Conservation (phyloP, 2,797 vertebrate genomes). For the Chloroceryle inda region DNA sequence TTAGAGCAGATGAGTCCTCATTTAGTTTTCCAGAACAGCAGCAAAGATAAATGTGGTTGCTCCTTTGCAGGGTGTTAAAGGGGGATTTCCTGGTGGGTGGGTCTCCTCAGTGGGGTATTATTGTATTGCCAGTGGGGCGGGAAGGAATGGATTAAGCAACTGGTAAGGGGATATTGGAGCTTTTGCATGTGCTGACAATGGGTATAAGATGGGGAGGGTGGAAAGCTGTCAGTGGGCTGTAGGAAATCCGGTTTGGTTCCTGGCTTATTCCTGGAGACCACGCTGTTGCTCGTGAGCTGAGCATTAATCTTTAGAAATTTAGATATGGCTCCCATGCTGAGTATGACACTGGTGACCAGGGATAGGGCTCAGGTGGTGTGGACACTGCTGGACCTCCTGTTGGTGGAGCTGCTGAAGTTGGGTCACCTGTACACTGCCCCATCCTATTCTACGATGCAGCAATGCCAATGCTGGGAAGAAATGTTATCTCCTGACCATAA, state of each 20-base stretch:
- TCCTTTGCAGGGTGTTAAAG: constrained; percentile 57
- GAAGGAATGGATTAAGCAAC: constrained; percentile 59
- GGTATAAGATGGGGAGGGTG: not conserved
- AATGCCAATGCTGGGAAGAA: not conserved
- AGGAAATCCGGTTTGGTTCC: not conserved
- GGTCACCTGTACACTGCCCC: not conserved
- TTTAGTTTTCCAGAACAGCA: constrained; percentile 9
- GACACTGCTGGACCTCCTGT: not conserved
- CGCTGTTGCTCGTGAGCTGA: not conserved
- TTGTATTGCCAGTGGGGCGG: constrained; percentile 4
- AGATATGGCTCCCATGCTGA: not conserved
- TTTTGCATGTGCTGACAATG: constrained; percentile 17
- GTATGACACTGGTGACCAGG: not conserved
- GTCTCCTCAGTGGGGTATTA: constrained; percentile 49
- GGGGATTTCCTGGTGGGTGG: constrained; percentile 61
- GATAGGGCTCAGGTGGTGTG: not conserved
- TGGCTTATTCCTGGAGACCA: not conserved
- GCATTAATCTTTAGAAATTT: not conserved
- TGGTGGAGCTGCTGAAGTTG: not conserved
- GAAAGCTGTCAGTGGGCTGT: not conserved
- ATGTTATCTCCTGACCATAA: not conserved
- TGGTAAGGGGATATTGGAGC: not conserved
- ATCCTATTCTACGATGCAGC: not conserved
- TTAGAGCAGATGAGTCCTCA: constrained; percentile 60
- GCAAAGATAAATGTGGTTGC: constrained; percentile 52